Percentiles rank a stretch among this genome's conserved stretches.
Conservation (phyloP, 2,888 invertebrate genomes). For the Troilus luridus region DNA sequence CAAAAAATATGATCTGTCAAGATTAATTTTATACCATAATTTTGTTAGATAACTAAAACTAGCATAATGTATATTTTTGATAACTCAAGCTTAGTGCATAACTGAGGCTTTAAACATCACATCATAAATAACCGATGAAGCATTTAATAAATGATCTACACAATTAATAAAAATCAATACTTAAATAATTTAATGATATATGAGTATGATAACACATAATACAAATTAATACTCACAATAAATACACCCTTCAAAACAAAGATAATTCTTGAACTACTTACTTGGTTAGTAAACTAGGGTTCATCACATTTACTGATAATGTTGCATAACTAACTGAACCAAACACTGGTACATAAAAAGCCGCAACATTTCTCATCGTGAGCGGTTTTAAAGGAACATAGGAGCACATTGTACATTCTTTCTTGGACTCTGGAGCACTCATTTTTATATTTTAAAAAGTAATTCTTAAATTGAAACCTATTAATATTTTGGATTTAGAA, state of each 20-base stretch:
- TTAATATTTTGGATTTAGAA: constrained; percentile 17
- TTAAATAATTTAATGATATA: neutral
- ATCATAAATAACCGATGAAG: neutral
- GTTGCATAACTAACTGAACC: constrained; percentile 84
- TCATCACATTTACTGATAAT: constrained; percentile 87
- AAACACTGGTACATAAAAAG: constrained; percentile 81
- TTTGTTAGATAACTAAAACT: neutral
- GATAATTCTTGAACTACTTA: constrained; percentile 67
- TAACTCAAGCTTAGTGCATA: neutral
- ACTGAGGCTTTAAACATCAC: neutral
- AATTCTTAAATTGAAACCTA: neutral
- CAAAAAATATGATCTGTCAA: neutral
- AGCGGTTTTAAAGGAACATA: constrained; percentile 34
- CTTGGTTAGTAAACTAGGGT: constrained; percentile 83
- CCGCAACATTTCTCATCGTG: constrained; percentile 61
- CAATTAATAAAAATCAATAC: neutral
- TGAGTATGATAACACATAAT: neutral
- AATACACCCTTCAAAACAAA: neutral
- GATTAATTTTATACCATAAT: neutral
- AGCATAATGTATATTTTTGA: neutral
- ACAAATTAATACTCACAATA: neutral
- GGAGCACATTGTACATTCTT: constrained; percentile 57
- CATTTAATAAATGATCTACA: neutral
- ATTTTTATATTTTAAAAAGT: neutral
- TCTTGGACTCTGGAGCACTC: constrained; percentile 31